Conservation (phyloP, 1,140 invertebrate genomes). For the Cydia amplana region DNA sequence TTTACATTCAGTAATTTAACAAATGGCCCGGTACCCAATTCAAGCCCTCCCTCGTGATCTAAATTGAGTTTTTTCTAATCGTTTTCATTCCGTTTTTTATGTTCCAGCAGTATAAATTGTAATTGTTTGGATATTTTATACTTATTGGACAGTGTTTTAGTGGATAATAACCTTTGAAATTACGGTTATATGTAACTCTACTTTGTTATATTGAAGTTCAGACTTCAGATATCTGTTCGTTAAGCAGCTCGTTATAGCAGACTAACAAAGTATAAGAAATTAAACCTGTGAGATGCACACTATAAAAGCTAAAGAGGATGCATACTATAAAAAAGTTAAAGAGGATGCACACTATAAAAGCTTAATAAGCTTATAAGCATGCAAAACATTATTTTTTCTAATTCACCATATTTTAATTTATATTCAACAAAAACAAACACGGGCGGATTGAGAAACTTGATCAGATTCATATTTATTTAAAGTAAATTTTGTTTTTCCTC, state of each 20-base stretch:
- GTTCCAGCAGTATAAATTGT: constrained; percentile 35
- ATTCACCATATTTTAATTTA: no score
- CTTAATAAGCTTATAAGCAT: no score
- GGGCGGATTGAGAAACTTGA: no score
- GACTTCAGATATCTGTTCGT: not conserved
- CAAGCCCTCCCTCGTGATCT: constrained; percentile 36
- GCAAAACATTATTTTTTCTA: no score
- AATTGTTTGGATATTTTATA: constrained; percentile 43
- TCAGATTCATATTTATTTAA: no score
- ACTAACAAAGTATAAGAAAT: not conserved
- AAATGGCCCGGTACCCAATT: constrained; percentile 41
- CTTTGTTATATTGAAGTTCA: not conserved
- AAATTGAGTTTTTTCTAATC: constrained; percentile 45
- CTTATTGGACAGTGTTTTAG: constrained; percentile 47
- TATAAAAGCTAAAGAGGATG: no score
- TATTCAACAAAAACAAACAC: no score
- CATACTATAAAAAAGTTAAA: no score
- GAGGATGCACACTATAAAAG: no score
- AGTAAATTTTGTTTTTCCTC: not conserved
- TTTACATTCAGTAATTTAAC: constrained; percentile 41
- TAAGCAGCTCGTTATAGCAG: no score
- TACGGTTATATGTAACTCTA: not conserved
- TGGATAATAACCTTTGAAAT: constrained; percentile 38
- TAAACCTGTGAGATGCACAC: no score
- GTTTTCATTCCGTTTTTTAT: constrained; percentile 48